Evolutionary conservation across 1,140 invertebrate genomes (phyloP).

Genomic region (Oryctes rhinoceros): DNA sequence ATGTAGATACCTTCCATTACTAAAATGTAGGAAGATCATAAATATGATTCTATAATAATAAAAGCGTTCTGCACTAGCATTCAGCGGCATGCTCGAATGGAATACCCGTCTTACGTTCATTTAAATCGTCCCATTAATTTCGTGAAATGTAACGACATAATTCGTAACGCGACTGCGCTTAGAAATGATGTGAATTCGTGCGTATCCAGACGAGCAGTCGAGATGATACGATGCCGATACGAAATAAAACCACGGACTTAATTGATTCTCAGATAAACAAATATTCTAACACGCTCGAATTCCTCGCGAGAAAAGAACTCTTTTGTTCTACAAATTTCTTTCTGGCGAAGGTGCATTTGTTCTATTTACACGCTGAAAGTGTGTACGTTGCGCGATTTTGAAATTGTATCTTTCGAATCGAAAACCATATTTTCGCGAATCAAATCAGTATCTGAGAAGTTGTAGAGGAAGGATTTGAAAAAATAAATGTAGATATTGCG

Average conservation of each 20-base stretch:
- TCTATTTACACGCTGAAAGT: neutral
- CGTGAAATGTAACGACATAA: neutral
- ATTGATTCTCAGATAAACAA: slow-evolving; percentile 26
- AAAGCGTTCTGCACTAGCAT: too few relatives aligned
- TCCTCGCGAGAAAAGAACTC: neutral
- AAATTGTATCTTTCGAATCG: slow-evolving; percentile 6
- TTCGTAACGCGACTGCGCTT: neutral
- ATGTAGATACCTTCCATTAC: too few relatives aligned
- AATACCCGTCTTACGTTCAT: neutral
- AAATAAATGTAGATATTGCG: neutral
- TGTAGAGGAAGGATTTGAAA: neutral
- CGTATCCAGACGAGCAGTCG: neutral
- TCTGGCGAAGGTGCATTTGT: neutral
- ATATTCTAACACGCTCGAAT: slow-evolving; percentile 6
- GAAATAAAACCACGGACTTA: neutral
- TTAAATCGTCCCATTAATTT: neutral
- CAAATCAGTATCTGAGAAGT: neutral
- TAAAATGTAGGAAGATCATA: too few relatives aligned
- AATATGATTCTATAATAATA: too few relatives aligned
- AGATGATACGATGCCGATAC: neutral
- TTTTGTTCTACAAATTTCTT: neutral
- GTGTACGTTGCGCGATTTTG: neutral
- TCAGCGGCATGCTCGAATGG: too few relatives aligned
- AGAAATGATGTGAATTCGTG: slow-evolving; percentile 20
- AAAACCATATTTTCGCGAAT: neutral